A percentile compares a stretch with the other conserved stretches of the same genome.
Evolutionary conservation across 2,888 invertebrate species (phyloP).

Genomic region (Ceraclea dissimilis): DNA sequence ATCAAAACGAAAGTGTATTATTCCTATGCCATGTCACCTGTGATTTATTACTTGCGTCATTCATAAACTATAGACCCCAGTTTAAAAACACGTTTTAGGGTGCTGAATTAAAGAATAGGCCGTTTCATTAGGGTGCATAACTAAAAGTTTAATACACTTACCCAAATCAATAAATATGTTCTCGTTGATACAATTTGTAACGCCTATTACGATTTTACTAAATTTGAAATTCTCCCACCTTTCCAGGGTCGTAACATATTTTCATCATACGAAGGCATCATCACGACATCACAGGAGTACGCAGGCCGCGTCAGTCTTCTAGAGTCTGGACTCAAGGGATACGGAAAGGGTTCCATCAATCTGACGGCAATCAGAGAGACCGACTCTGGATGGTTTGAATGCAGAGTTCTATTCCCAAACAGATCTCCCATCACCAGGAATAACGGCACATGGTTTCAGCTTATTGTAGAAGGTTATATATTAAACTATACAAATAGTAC

Average conservation of each 20-base stretch:
- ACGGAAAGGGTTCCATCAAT: constrained; percentile 64
- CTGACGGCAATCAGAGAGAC: constrained; percentile 79
- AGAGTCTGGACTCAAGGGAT: constrained; percentile 39
- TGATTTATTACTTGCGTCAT: too few relatives aligned
- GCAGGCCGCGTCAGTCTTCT: constrained; percentile 65
- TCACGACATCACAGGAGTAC: constrained; percentile 60
- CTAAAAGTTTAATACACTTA: too few relatives aligned
- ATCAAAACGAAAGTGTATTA: too few relatives aligned
- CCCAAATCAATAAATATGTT: too few relatives aligned
- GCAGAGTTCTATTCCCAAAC: constrained; percentile 81
- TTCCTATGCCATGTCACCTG: too few relatives aligned
- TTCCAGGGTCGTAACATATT: constrained; percentile 68
- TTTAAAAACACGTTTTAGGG: too few relatives aligned
- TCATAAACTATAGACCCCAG: too few relatives aligned
- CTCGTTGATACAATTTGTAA: too few relatives aligned
- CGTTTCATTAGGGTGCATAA: too few relatives aligned
- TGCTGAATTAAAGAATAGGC: too few relatives aligned
- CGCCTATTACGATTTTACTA: too few relatives aligned
- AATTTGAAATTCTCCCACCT: too few relatives aligned
- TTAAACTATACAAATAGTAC: constrained; percentile 14
- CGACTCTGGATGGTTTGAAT: constrained; percentile 89
- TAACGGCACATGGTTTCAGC: constrained; percentile 86
- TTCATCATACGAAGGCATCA: constrained; percentile 71
- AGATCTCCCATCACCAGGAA: constrained; percentile 75
- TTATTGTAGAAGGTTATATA: constrained; percentile 74